Conservation (phyloP, 2,888 invertebrate genomes). For the Aspidiotus destructor region DNA sequence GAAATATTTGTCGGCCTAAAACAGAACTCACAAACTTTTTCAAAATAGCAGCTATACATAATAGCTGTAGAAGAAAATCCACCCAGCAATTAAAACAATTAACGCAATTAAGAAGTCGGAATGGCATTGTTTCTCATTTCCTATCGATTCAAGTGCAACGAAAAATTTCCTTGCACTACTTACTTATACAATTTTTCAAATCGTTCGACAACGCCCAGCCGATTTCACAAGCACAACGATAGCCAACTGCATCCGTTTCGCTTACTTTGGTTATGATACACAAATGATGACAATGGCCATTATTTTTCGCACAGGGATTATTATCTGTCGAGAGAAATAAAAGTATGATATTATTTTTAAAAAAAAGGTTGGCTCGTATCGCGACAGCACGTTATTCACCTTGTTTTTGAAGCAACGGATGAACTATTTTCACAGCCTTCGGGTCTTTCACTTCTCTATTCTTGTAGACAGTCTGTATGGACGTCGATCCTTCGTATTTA, state of each 20-base stretch:
- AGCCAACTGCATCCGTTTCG: slow-evolving; percentile 45
- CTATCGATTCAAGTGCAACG: neutral
- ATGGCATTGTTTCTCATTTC: neutral
- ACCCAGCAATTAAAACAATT: no score
- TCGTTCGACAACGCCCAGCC: slow-evolving; percentile 69
- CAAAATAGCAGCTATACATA: no score
- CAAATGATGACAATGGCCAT: slow-evolving; percentile 86
- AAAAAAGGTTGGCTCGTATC: neutral
- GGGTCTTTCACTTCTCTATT: slow-evolving; percentile 71
- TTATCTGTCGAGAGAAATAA: slow-evolving; percentile 38
- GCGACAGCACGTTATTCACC: slow-evolving; percentile 41
- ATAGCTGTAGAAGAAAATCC: no score
- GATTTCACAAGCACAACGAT: slow-evolving; percentile 82
- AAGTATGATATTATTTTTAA: neutral
- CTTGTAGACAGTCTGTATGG: slow-evolving; percentile 69
- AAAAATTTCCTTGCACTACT: slow-evolving; percentile 37
- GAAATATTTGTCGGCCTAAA: no score
- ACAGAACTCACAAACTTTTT: no score
- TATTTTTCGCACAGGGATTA: slow-evolving; percentile 78
- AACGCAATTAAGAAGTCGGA: no score
- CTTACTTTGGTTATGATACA: slow-evolving; percentile 77
- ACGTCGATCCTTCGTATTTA: slow-evolving; percentile 69
- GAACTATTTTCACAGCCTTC: slow-evolving; percentile 72
- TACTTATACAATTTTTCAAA: slow-evolving; percentile 63
- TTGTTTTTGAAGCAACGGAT: slow-evolving; percentile 63